Conservation (phyloP, 2,113 vertebrate species). For the Eublepharis macularius region DNA sequence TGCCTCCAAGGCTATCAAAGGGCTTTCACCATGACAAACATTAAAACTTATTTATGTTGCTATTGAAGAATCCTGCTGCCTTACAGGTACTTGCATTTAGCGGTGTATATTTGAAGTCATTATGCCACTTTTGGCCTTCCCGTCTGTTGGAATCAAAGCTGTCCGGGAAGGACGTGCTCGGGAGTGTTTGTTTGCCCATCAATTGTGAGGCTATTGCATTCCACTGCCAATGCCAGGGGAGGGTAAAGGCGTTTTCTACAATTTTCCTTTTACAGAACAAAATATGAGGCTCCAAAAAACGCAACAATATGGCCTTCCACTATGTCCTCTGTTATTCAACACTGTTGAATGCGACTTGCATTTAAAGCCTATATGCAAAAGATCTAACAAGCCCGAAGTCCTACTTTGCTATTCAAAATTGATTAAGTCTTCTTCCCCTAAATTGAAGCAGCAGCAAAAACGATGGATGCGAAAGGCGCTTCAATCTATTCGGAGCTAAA, state of each 20-base stretch:
- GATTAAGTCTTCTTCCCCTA: constrained; percentile 69
- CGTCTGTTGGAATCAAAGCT: constrained; percentile 43
- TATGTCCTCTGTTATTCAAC: constrained; percentile 26
- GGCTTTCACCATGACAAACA: constrained; percentile 71
- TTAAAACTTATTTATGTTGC: constrained; percentile 71
- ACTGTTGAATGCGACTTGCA: background rate
- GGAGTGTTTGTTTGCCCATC: constrained; percentile 14
- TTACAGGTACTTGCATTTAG: constrained; percentile 54
- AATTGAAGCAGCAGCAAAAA: constrained; percentile 54
- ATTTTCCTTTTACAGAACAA: background rate
- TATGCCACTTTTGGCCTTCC: constrained; percentile 29
- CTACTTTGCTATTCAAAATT: constrained; percentile 68
- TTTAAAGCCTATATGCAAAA: constrained; percentile 24
- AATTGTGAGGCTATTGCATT: constrained; percentile 22
- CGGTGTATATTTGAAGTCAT: constrained; percentile 59
- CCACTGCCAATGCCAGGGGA: background rate
- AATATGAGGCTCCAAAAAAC: background rate
- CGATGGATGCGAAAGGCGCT: constrained; percentile 40
- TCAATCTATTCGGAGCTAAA: constrained; percentile 65
- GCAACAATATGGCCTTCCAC: background rate
- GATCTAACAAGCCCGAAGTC: constrained; percentile 30
- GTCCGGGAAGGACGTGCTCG: constrained; percentile 27
- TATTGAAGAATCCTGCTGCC: constrained; percentile 53
- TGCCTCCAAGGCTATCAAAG: constrained; percentile 77
- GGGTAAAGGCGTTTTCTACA: background rate